phyloP scores from a whole-genome alignment of 2,113 vertebrate species.

The Amia ocellicauda region DNA sequence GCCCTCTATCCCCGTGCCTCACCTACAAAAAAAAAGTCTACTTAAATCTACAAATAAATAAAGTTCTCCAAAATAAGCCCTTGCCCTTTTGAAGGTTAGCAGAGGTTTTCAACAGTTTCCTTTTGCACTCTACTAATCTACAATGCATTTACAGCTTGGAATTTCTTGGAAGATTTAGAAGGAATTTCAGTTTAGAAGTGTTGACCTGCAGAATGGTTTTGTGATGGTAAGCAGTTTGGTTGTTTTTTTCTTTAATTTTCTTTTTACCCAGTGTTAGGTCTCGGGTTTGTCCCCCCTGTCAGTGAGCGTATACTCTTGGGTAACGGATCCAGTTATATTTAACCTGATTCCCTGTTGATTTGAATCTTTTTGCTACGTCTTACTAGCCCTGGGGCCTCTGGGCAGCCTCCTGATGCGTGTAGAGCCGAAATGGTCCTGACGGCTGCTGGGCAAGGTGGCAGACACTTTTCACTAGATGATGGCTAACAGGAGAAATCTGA shows the following conservation, averaged over 20 bases:
- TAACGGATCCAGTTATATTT: constrained; percentile 13
- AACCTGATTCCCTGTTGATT: constrained; percentile 5
- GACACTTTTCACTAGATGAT: constrained; percentile 6
- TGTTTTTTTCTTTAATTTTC: too few relatives aligned
- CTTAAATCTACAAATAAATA: constrained; percentile 1
- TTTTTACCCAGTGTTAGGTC: neutral
- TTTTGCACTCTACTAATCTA: neutral
- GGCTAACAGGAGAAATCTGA: too few relatives aligned
- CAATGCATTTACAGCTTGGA: too few relatives aligned
- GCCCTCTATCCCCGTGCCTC: neutral
- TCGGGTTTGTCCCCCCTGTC: neutral
- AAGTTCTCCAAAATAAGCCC: neutral
- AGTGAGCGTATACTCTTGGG: constrained; percentile 10
- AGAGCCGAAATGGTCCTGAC: constrained; percentile 4
- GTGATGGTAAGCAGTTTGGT: too few relatives aligned
- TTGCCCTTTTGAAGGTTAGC: neutral
- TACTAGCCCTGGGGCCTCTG: neutral
- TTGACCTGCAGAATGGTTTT: too few relatives aligned
- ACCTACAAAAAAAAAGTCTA: neutral
- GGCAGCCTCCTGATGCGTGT: constrained; percentile 1
- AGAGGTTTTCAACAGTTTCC: neutral
- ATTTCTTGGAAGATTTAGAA: too few relatives aligned
- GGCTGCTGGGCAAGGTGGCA: neutral
- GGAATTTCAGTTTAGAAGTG: too few relatives aligned
- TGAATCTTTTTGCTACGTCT: neutral